These are phyloP conservation scores for Rallus limicola DNA, from an alignment of 2,113 vertebrate species.

Conservation along the genomic window DNA sequence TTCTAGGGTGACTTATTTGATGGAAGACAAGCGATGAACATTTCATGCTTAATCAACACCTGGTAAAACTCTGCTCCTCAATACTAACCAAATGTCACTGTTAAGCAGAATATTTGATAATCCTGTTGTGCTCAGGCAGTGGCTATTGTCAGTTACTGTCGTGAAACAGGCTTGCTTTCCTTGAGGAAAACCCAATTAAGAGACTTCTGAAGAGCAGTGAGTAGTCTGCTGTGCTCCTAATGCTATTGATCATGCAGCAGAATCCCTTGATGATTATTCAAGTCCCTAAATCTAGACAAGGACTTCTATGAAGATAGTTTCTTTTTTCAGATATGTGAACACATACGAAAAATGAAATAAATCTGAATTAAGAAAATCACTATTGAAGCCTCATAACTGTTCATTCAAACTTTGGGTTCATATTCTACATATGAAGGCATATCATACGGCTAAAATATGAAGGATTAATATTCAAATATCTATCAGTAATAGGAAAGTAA, in stretches of 20 bases:
- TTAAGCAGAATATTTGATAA: not conserved
- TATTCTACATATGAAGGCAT: not conserved
- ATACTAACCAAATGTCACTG: not conserved
- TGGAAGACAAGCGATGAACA: not conserved
- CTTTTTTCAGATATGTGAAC: not conserved
- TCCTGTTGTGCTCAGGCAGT: not conserved
- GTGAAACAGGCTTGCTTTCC: not conserved
- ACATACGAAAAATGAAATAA: not conserved
- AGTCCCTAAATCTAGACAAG: not conserved
- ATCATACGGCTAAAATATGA: not conserved
- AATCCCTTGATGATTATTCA: not conserved
- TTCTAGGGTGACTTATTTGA: not conserved
- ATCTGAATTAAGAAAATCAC: too few species aligned
- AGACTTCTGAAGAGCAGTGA: not conserved
- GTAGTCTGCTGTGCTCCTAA: not conserved
- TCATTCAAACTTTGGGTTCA: not conserved
- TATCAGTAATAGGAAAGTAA: not conserved
- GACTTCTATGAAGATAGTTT: not conserved
- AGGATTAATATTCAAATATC: not conserved
- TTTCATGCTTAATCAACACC: not conserved
- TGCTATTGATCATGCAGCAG: not conserved
- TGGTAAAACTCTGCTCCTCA: not conserved
- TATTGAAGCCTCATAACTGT: not conserved
- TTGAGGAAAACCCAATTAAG: conserved; percentile 13
- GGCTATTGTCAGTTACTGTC: not conserved